Percentiles rank a stretch among this genome's conserved stretches.
These are phyloP conservation scores for Clarias laeviceps DNA, from an alignment of 2,797 vertebrate species.

Conservation along the genomic window DNA sequence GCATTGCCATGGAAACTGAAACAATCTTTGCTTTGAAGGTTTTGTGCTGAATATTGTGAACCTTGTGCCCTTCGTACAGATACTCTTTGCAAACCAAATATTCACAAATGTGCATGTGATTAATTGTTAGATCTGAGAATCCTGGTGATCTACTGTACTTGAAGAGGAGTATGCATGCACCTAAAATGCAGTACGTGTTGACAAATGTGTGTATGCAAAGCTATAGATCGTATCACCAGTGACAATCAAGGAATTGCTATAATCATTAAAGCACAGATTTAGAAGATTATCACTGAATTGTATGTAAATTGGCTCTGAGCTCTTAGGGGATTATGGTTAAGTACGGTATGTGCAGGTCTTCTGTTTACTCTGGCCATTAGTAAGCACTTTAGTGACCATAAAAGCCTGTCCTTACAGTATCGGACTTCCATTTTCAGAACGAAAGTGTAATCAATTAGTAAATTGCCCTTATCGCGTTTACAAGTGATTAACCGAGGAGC, in stretches of 20 bases:
- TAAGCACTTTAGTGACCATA: background rate
- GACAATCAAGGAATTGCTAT: slow-evolving; percentile 11
- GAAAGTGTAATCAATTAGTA: background rate
- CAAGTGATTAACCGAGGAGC: background rate
- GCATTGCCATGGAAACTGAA: slow-evolving; percentile 59
- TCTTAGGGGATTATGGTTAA: slow-evolving; percentile 1
- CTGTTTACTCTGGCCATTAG: slow-evolving; percentile 6
- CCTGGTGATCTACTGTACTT: slow-evolving; percentile 26
- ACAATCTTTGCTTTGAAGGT: slow-evolving; percentile 45
- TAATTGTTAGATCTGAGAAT: slow-evolving; percentile 33
- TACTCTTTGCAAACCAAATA: slow-evolving; percentile 37
- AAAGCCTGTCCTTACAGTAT: background rate
- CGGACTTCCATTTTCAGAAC: background rate
- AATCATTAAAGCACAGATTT: slow-evolving; percentile 36
- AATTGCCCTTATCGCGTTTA: background rate
- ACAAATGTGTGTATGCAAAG: slow-evolving; percentile 29
- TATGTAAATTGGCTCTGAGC: slow-evolving; percentile 31
- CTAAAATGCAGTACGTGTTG: slow-evolving; percentile 4
- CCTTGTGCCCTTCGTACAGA: slow-evolving; percentile 28
- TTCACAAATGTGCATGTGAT: slow-evolving; percentile 47
- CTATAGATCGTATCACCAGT: slow-evolving; percentile 26
- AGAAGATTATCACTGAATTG: slow-evolving; percentile 30
- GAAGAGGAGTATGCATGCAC: slow-evolving; percentile 30
- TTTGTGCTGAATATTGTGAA: slow-evolving; percentile 48
- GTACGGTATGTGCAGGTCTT: slow-evolving; percentile 2